These are phyloP conservation scores for Catharus ustulatus DNA, from an alignment of 2,797 vertebrate genomes.

Conservation along the genomic window DNA sequence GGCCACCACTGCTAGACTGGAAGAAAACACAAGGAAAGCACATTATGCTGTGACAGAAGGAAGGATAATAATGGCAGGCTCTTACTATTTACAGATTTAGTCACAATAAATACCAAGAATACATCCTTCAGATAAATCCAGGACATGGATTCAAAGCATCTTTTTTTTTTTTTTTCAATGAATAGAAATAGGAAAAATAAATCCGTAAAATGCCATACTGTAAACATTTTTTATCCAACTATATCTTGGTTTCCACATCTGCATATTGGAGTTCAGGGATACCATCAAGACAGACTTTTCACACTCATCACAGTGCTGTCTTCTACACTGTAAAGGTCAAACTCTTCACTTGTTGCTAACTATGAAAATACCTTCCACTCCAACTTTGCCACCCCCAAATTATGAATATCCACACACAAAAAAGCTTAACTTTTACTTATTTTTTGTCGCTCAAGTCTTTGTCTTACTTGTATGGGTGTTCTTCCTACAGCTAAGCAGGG, in stretches of 20 bases:
- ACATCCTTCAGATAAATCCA: background rate
- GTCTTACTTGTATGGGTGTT: background rate
- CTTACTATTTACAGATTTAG: background rate
- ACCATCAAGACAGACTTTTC: background rate
- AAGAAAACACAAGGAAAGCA: background rate
- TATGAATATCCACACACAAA: background rate
- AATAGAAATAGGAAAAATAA: background rate
- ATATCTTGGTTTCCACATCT: background rate
- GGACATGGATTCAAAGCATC: background rate
- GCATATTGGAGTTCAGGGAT: background rate
- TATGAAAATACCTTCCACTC: background rate
- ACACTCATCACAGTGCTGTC: background rate
- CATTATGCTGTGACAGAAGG: background rate
- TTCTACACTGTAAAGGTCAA: background rate
- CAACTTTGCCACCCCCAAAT: background rate
- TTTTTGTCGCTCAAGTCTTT: background rate
- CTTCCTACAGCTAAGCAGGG: background rate
- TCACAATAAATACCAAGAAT: background rate
- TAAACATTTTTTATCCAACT: background rate
- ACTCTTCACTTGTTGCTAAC: background rate
- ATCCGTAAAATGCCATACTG: background rate
- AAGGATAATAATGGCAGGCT: background rate
- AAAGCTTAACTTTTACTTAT: background rate
- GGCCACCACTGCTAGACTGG: background rate
- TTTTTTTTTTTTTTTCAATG: background rate